Base-by-base conservation (phyloP, 2,113 vertebrate genomes). In the Perca flavescens region DNA sequence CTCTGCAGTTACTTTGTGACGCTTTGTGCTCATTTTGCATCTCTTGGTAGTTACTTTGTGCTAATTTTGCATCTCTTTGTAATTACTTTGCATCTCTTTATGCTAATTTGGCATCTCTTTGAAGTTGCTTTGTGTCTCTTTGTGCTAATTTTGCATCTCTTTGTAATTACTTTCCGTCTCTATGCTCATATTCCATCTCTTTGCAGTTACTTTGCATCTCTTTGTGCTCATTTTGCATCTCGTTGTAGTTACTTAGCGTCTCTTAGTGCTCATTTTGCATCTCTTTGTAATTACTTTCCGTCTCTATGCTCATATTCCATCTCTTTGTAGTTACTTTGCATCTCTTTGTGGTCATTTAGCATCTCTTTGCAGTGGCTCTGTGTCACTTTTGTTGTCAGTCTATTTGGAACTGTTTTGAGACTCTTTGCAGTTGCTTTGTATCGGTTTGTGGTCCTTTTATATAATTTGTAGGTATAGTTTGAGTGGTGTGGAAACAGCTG, bases 241-340 rank as follows among this genome's bases (percentile, higher is more conserved):
- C 19, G 14, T 63, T 21, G 4, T 14, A 14, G 61, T n/a, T 21
- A 3, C 6, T n/a, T 43, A 12, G 10, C 2, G 0, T 21, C 31
- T 28, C 11, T 67, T 13, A 21, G 25, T 34, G 2, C 1, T 69
- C 1, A n/a, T 52, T 31, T 28, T 13, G 6, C 13, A 25, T 49
- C 43, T 66, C 14, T 66, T 25, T 66, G n/a, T n/a, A n/a, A n/a
- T 63, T 31, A 11, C 10, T 50, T 15, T 50, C 15, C 2, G 1
- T 16, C 47, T 15, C 15, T 49, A n/a, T n/a, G n/a, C n/a, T n/a
- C n/a, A n/a, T n/a, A n/a, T n/a, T n/a, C n/a, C n/a, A n/a, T n/a
- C n/a, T n/a, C n/a, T n/a, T n/a, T n/a, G 4, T 14, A 13, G 61
- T n/a, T 21, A 3, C 6, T n/a, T 43, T 19, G 10, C 2, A 0